phyloP scores from a whole-genome alignment of 2,113 vertebrate species.

The Hemiprocne comata region DNA sequence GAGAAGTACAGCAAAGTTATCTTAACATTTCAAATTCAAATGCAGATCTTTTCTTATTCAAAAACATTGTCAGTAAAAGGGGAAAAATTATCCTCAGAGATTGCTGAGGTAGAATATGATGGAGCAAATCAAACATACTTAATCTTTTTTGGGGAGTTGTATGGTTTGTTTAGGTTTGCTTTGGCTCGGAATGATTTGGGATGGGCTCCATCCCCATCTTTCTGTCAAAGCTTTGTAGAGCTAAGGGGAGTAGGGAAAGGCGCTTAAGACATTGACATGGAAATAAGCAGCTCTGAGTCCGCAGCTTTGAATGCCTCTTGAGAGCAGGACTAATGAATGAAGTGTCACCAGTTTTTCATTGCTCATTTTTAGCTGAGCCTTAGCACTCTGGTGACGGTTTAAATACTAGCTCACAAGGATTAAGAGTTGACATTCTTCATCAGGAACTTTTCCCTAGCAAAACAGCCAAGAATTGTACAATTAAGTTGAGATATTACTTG shows the following conservation, averaged over 20 bases:
- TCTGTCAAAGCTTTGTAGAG: background rate
- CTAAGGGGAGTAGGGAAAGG: background rate
- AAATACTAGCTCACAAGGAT: background rate
- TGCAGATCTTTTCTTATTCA: constrained; percentile 19
- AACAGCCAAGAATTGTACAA: background rate
- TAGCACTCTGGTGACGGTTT: background rate
- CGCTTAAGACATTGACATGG: background rate
- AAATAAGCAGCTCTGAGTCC: background rate
- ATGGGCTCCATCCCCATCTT: background rate
- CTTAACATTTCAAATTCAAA: constrained; percentile 10
- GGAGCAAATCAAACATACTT: background rate
- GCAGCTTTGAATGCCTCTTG: background rate
- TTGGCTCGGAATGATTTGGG: background rate
- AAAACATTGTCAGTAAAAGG: background rate
- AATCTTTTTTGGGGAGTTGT: background rate
- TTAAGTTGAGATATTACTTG: background rate
- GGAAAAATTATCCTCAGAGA: background rate
- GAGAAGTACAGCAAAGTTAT: background rate
- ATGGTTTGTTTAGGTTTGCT: background rate
- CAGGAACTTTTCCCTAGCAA: background rate
- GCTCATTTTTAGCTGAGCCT: background rate
- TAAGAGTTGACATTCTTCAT: background rate
- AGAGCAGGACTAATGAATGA: background rate
- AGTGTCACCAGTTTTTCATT: background rate
- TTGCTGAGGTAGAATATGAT: background rate